Evolutionary conservation across 2,888 invertebrate genomes (phyloP), one percentile per base, ranked within the genome.

Genomic region (Apamea anceps): DNA sequence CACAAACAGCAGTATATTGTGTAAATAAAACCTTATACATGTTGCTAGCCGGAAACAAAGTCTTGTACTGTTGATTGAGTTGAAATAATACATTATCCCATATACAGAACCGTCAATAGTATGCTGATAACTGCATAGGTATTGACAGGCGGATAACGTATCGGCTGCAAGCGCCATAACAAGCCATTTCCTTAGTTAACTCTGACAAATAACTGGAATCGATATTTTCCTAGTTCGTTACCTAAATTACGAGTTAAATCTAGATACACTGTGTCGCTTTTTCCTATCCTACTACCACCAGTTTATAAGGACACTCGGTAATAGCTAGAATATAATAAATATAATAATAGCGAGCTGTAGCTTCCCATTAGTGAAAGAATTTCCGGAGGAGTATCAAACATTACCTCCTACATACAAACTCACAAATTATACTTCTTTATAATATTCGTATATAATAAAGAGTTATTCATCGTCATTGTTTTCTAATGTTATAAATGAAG

Each of bases 101-200:
- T 81, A 72, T 63, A 48, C 57, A 77, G 85, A 15, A 13, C 15
- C 10, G 85, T 87, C 88, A 80, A 76, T 77, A 75, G 32, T 67
- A 77, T 75, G 86, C 77, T 77, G 88, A 85, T 85, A 88, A 71
- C 72, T 88, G 82, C 82, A 81, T 60, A n/a, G 13, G 37, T 88
- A 81, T 75, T 86, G 82, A 77, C 86, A 71, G 42, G 21, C 0
- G 6, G 85, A 85, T 85, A 85, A 81, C 32, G 42, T 85, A 88
- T 88, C 82, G 72, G 5, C 42, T 66, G 62, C 72, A 62, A 76
- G 32, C 42, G 48, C 63, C 71, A 2, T 77, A 72, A 77, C 75
- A n/a, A 70, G 82, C 21, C 6, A n/a, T 72, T 85, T 77, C 77
- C 83, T 86, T 88, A 72, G 42, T 75, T 68, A 65, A 1, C 67